phyloP scores from a whole-genome alignment of 2,888 invertebrate species.

The Drosophila stalkeri region DNA sequence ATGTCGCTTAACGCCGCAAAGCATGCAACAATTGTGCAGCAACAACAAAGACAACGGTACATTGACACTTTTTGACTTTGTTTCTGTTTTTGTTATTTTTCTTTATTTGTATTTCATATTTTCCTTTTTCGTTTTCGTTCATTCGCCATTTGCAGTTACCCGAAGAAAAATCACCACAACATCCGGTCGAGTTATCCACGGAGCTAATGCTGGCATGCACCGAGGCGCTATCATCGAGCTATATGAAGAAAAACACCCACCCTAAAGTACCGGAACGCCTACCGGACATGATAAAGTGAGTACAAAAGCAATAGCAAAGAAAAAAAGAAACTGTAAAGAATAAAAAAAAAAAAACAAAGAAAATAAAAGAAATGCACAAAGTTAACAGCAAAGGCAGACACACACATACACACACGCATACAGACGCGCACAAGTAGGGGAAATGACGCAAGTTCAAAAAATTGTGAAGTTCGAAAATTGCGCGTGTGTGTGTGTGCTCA shows the following conservation, averaged over 20 bases:
- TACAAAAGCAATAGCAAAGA: slow-evolving; percentile 49
- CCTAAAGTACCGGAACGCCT: slow-evolving; percentile 85
- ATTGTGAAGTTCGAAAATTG: slow-evolving; percentile 54
- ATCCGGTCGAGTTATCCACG: slow-evolving; percentile 85
- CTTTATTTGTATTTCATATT: slow-evolving; percentile 17
- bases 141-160: slow-evolving; percentile 81
- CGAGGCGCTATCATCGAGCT: slow-evolving; percentile 85
- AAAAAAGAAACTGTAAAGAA: slow-evolving; percentile 3
- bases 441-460: slow-evolving; percentile 58
- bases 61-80: slow-evolving; percentile 52
- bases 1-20: slow-evolving; percentile 59
- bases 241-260: slow-evolving; percentile 84
- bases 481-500: slow-evolving; percentile 16
- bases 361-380: slow-evolving; percentile 37
- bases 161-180: slow-evolving; percentile 85
- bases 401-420: slow-evolving; percentile 6
- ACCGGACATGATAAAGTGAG: slow-evolving; percentile 85
- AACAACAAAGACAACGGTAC: slow-evolving; percentile 18
- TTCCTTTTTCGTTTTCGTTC: slow-evolving; percentile 30
- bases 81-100: slow-evolving; percentile 11
- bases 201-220: slow-evolving; percentile 85
- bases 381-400: slow-evolving; percentile 16
- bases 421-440: slow-evolving; percentile 30
- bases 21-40: slow-evolving; percentile 76
- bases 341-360: slow-evolving; percentile 28